Percentiles rank a stretch among this genome's conserved stretches.
Evolutionary conservation across 2,888 invertebrate genomes (phyloP).

Genomic region (Stratiomys singularior): DNA sequence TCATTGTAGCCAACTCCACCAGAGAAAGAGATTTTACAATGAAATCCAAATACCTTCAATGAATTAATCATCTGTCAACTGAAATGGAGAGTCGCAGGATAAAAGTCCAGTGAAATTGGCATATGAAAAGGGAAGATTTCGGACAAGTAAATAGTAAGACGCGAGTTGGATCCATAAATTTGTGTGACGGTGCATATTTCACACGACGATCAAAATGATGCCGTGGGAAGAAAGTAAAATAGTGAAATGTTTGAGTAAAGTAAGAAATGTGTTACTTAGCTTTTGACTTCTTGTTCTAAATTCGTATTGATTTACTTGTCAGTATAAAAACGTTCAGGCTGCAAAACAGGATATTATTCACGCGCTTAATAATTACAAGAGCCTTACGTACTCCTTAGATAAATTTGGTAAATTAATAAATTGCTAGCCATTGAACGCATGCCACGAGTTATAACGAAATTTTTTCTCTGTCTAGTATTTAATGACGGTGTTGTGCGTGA

Average conservation of each 20-base stretch:
- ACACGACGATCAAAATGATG: not conserved
- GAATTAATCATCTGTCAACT: constrained; percentile 41
- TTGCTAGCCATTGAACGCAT: constrained; percentile 54
- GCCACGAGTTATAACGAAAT: not conserved
- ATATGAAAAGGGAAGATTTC: not conserved
- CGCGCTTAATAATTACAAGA: constrained; percentile 73
- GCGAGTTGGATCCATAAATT: no score
- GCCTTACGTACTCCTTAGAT: constrained; percentile 73
- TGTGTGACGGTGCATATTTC: no score
- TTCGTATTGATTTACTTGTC: constrained; percentile 47
- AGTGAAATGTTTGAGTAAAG: constrained; percentile 30
- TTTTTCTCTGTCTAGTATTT: constrained; percentile 72
- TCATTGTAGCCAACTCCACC: not conserved
- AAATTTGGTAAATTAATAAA: constrained; percentile 75
- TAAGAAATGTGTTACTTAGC: not conserved
- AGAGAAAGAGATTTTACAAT: not conserved
- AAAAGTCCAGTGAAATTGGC: not conserved
- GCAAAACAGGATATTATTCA: constrained; percentile 75
- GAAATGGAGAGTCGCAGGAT: constrained; percentile 18
- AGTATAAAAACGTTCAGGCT: constrained; percentile 77
- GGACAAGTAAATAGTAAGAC: no score
- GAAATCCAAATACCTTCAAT: not conserved
- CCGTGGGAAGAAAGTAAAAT: constrained; percentile 34
- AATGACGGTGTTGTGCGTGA: constrained; percentile 87
- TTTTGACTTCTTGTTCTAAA: not conserved